Evolutionary conservation across 2,888 invertebrate genomes (phyloP), one percentile per base, ranked within the genome.

Genomic region (Yponomeuta plumbellus): DNA sequence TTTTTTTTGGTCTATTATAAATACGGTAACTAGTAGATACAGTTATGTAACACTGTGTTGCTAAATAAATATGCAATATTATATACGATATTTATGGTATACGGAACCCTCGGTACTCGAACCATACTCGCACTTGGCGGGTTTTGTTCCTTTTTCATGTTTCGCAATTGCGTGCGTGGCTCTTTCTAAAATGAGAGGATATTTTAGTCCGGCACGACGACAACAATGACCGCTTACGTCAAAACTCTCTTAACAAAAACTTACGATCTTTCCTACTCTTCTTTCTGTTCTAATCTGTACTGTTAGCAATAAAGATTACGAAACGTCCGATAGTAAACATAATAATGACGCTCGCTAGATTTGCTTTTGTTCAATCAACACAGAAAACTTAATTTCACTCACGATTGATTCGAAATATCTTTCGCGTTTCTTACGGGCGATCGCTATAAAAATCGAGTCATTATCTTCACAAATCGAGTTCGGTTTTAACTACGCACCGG

Each of bases 311-410:
- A 8, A 52, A 52, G 44, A 52, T 52, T 17, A 5, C 17, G 17
- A 17, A 52, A 52, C 44, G 44, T 44, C 44, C 13, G 44, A 13
- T 6, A 44, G 8, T 52, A 52, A 52, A 52, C 17, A 52, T 52
- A 52, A 52, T 52, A 52, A 52, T 52, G 13, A 52, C 44, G 44
- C 17, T 52, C 17, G 44, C 44, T 17, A 52, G 5, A 52, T 13
- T 52, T 52, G 17, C 17, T 52, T 59, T 59, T 23, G 21, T 59
- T 59, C 59, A 59, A 21, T 59, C 11, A 22, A 59, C 21, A 59
- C 11, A 59, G 59, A 59, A 23, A 59, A 59, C 13, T 13, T 59
- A 59, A 69, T 72, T 73, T 73, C 73, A 73, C 72, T 72, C 70
- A 70, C 70, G 70, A 71, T 69, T 68, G 68, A 70, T 70, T 72